Evolutionary conservation across 2,888 invertebrate species (phyloP), one percentile per base, ranked within the genome.

Genomic region (Andrena chrysosceles): DNA sequence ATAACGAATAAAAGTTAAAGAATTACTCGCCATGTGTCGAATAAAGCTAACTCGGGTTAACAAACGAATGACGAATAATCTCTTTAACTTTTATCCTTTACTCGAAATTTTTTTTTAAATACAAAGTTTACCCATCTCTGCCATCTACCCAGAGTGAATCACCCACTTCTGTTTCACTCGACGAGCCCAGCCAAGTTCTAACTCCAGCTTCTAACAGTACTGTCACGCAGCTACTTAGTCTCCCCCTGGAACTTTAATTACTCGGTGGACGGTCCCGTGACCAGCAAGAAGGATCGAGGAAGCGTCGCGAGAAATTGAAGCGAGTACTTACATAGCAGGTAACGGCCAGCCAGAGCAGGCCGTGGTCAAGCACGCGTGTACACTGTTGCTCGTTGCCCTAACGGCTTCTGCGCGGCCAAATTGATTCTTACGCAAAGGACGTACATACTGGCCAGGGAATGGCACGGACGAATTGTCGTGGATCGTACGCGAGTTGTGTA

Each of bases 401-500:
- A 83, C 85, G 85, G 77, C 63, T 78, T 42, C 54, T 59, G 49
- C 54, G 31, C 78, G 70, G 67, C 73, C 78, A 86, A 84, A 87
- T 88, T 88, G 83, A 88, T 88, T 88, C 81, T 85, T 85, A 82
- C 85, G 86, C 85, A 79, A 86, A 79, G 66, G 74, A 77, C 69
- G 79, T 78, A 54, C 62, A 42, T 33, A 13, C 42, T 42, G 10
- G 20, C 48, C 54, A 71, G 49, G 70, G 35, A 72, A 81, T 35
- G 52, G 66, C 81, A 66, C 60, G 79, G 64, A 80, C 62, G 75
- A 85, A 87, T 81, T 70, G 77, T 70, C 64, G 67, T 63, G 87
- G 52, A 85, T 81, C 76, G 59, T 64, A 80, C 72, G 33, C 52
- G 42, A 81, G 54, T 42, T 42, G 7, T 62, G n/a, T 87, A 85